Evolutionary conservation across 1,140 invertebrate genomes (phyloP).

Genomic region (Aplysia californica): DNA sequence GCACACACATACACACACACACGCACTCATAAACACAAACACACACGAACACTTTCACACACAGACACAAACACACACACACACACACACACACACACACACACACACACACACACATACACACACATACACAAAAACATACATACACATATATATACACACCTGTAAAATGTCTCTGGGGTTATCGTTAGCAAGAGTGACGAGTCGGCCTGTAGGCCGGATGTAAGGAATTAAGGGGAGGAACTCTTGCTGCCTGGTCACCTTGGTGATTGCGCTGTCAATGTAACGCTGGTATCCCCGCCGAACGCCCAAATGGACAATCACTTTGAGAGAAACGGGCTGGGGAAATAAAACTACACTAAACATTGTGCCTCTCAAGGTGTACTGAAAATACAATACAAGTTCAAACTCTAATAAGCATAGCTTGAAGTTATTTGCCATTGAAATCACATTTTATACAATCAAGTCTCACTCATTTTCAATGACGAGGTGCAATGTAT

Average conservation of each 20-base stretch:
- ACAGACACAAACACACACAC: too few relatives aligned
- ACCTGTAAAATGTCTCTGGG: constrained; percentile 6
- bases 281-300: background rate
- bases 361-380: too few relatives aligned
- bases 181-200: background rate
- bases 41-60: too few relatives aligned
- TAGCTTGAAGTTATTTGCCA: too few relatives aligned
- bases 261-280: background rate
- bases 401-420: too few relatives aligned
- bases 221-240: background rate
- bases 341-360: background rate
- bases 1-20: background rate
- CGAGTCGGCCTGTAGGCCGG: background rate
- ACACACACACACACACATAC: background rate
- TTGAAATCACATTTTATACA: too few relatives aligned
- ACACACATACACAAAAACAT: too few relatives aligned
- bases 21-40: too few relatives aligned
- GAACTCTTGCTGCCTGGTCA: background rate
- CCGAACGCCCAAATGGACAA: background rate
- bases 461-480: too few relatives aligned
- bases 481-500: too few relatives aligned
- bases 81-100: background rate
- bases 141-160: background rate
- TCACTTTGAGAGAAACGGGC: background rate
- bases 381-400: too few relatives aligned